Conservation (phyloP, 2,797 vertebrate species). For the Clarias fuscus region DNA sequence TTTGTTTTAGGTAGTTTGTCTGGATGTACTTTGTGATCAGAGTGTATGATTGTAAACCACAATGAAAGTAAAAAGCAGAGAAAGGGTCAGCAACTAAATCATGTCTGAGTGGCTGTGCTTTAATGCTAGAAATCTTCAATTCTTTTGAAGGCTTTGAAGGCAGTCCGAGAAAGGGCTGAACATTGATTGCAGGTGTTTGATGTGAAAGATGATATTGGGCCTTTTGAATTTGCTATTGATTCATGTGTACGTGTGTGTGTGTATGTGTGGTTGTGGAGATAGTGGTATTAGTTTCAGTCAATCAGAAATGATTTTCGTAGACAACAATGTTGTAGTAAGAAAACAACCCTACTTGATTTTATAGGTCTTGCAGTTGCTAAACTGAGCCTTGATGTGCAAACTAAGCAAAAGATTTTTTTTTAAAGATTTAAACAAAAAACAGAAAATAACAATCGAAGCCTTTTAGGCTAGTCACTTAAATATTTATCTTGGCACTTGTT, state of each 20-base stretch:
- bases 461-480: background rate
- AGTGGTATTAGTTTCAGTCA: background rate
- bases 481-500: background rate
- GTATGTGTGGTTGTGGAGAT: background rate
- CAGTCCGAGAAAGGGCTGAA: constrained; percentile 24
- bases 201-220: constrained; percentile 32
- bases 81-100: background rate
- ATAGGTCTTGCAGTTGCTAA: background rate
- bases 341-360: background rate
- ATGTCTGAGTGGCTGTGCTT: constrained; percentile 15
- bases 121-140: constrained; percentile 5
- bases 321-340: background rate
- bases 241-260: constrained; percentile 11
- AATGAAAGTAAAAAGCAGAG: constrained; percentile 5
- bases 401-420: background rate
- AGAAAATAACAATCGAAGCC: background rate
- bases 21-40: background rate
- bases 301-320: background rate
- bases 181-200: constrained; percentile 36
- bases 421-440: background rate
- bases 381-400: background rate
- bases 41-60: background rate
- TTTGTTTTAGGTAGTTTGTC: background rate
- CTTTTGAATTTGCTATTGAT: constrained; percentile 32
- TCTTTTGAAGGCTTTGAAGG: constrained; percentile 25